Conservation (phyloP, 1,140 invertebrate genomes). For the Cydia splendana region DNA sequence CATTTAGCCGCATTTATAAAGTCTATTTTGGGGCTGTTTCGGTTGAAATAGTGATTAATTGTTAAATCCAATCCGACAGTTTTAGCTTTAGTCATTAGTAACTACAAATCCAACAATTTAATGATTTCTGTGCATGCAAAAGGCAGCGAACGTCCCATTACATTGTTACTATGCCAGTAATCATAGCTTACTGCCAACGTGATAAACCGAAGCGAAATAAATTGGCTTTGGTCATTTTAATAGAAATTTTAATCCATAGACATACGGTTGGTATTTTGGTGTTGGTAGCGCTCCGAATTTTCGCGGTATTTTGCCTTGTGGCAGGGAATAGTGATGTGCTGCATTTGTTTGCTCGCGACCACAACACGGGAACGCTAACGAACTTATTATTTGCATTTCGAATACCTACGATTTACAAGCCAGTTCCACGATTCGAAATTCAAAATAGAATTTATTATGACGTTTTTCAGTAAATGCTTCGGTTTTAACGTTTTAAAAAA, state of each 20-base stretch:
- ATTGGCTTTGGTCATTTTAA: constrained; percentile 2
- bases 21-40: not conserved
- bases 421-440: constrained; percentile 1
- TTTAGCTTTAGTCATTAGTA: constrained; percentile 10
- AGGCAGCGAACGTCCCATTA: constrained; percentile 3
- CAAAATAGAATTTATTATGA: constrained; percentile 26
- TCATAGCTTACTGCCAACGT: constrained; percentile 18
- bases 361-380: constrained; percentile 62
- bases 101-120: constrained; percentile 19
- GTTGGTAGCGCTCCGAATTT: constrained; percentile 31
- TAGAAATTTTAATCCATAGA: constrained; percentile 24
- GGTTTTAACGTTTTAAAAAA: not conserved
- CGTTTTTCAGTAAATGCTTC: constrained; percentile 13
- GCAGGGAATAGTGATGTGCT: constrained; percentile 56
- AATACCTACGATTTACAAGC: constrained; percentile 34
- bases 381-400: constrained; percentile 70
- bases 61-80: not conserved
- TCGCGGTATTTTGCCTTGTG: constrained; percentile 48
- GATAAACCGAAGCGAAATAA: constrained; percentile 26
- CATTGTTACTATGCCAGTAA: constrained; percentile 23
- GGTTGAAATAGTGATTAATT: not conserved
- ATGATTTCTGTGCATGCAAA: constrained; percentile 25
- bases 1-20: too few relatives aligned
- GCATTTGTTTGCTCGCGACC: constrained; percentile 63
- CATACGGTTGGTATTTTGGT: constrained; percentile 11